Base-by-base conservation (phyloP, 2,797 vertebrate genomes). In the Poliocrania exsul region DNA sequence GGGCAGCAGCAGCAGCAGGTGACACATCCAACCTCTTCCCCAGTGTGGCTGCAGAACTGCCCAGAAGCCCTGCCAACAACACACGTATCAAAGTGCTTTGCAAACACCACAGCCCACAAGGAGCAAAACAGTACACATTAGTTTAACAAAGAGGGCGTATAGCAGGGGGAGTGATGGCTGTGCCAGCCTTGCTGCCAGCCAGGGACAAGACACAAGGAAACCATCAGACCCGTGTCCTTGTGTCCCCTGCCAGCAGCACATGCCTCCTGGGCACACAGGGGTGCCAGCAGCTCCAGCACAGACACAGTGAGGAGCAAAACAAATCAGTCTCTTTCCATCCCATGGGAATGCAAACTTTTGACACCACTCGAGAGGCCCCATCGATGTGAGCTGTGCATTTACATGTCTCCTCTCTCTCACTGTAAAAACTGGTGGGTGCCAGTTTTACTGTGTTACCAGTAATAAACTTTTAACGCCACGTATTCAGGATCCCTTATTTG, bases 321-420 rank as follows among this genome's bases (percentile, higher is more conserved):
- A 42, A 24, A 60, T 3, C 69, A 13, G 80, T 7, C 58, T 50
- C 73, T 23, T 38, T 6, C 44, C 24, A 21, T 80, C 67, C 83
- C 92, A 88, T 12, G 78, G 90, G 90, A 95, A 91, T 4, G 2
- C 87, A 80, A 84, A 77, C 89, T 73, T 88, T 54, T 81, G 91
- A 82, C 89, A 53, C 6, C 0, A 0, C 0, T 66, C 5, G 3
- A 35, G 67, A 75, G 47, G 78, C 31, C 62, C 31, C 0, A 0
- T 19, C 3, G 0, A 11, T 3, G 23, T 29, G 19, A 83, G 51
- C 93, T 0, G 0, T 17, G 31, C 13, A 38, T 88, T 84, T 84
- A 56, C 86, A 56, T 57, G 56, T 60, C 73, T 90, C n/a, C 24
- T 26, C 84, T 67, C 50, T 67, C 70, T 72, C 42, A 80, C 60